A percentile compares a stretch with the other conserved stretches of the same genome.
Evolutionary conservation across 2,113 vertebrate genomes (phyloP).

Genomic region (Megaceryle maxima): DNA sequence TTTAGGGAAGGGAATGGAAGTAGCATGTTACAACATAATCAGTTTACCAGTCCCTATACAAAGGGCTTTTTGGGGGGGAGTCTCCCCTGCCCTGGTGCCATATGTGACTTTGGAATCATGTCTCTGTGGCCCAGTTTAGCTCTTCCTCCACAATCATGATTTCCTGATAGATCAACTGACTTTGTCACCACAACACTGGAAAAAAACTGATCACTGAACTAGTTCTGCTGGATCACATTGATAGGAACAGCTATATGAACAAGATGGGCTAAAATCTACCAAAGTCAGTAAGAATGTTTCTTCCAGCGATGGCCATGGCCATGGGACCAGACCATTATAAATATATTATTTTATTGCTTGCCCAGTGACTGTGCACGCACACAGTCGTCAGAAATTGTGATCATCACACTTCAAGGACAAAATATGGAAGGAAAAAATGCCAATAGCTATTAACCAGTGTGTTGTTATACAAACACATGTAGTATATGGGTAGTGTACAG

Average conservation of each 20-base stretch:
- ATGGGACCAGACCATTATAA: background rate
- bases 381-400: background rate
- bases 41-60: background rate
- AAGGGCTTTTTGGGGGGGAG: background rate
- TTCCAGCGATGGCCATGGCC: background rate
- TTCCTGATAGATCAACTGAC: background rate
- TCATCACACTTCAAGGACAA: background rate
- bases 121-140: background rate
- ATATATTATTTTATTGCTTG: background rate
- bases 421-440: background rate
- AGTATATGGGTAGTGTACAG: fast-evolving
- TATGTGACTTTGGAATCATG: too few relatives aligned
- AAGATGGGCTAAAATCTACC: background rate
- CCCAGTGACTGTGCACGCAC: background rate
- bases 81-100: background rate
- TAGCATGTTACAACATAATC: background rate
- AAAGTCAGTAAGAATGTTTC: background rate
- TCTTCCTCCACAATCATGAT: background rate
- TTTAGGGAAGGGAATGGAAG: background rate
- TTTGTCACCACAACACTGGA: background rate
- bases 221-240: background rate
- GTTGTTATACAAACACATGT: background rate
- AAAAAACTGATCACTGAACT: background rate
- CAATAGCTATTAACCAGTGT: background rate
- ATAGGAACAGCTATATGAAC: background rate